Evolutionary conservation across 2,888 invertebrate genomes (phyloP).

Genomic region (Lycocerus yunnanus): DNA sequence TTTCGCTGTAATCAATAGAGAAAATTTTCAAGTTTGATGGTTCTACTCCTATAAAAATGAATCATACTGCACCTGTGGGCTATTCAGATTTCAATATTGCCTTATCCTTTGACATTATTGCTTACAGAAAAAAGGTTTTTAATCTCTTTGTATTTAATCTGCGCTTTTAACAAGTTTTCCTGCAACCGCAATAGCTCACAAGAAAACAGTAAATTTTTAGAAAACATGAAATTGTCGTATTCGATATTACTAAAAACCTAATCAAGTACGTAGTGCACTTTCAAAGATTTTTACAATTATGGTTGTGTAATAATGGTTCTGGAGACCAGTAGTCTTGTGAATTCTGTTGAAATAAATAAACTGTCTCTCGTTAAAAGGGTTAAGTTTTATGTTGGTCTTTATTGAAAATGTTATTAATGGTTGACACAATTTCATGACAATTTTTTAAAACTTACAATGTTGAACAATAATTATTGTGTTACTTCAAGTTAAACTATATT

Average conservation of each 20-base stretch:
- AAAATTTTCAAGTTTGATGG: not conserved
- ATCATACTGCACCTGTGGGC: not conserved
- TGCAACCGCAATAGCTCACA: not conserved
- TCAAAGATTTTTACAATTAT: not conserved
- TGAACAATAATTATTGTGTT: not conserved
- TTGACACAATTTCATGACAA: not conserved
- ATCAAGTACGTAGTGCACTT: not conserved
- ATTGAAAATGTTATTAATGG: not conserved
- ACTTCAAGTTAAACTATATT: not conserved
- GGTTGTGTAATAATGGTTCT: not conserved
- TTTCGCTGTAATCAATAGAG: not conserved
- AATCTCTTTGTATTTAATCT: not conserved
- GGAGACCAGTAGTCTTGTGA: not conserved
- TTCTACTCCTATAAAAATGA: not conserved
- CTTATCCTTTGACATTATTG: not conserved
- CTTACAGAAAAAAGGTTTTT: not conserved
- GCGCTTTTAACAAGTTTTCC: not conserved
- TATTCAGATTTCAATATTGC: not conserved
- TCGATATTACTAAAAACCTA: not conserved
- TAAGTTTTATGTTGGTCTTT: not conserved
- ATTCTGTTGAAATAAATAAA: not conserved
- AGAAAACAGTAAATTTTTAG: not conserved
- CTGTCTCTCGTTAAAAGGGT: not conserved
- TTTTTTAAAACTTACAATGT: not conserved
- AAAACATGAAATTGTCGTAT: not conserved